phyloP scores from a whole-genome alignment of 2,113 vertebrate species.

The human (Homo sapiens) region GRCh38 chr6:141028501-141029000 shows the following conservation, averaged over 20 bases:
- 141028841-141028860: background rate
- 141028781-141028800: background rate
- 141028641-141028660: background rate
- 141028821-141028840: constrained; percentile 14
- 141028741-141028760: background rate
- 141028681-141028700: background rate
- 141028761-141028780: constrained; percentile 15
- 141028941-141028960: constrained; percentile 25
- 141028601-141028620: background rate
- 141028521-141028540: background rate
- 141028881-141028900: constrained; percentile 30
- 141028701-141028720: background rate
- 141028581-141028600: background rate
- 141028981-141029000: constrained; percentile 31
- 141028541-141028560: background rate
- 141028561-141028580: background rate
- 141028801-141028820: constrained; percentile 15
- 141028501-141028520: background rate
- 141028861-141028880: background rate
- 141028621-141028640: background rate
- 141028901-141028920: constrained; percentile 11
- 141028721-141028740: background rate
- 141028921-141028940: background rate
- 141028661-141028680: background rate
- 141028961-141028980: constrained; percentile 14